phyloP scores from a whole-genome alignment of 2,113 vertebrate species.

The Tichodroma muraria region DNA sequence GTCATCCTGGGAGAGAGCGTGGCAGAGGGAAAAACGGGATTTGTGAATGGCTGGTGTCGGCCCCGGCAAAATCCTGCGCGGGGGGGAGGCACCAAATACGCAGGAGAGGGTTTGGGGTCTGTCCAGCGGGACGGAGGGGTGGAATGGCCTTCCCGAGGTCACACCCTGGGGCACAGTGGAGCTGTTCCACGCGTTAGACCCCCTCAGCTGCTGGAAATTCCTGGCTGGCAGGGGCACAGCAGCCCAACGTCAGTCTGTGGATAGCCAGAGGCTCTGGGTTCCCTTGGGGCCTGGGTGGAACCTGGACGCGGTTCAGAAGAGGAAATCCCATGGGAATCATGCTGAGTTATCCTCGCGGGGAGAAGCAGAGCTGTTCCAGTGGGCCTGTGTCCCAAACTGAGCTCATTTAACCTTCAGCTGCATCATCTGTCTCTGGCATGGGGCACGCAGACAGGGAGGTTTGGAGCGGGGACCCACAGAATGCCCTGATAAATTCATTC shows the following conservation, averaged over 20 bases:
- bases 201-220: not conserved
- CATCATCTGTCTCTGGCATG: not conserved
- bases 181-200: rapidly evolving
- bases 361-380: not conserved
- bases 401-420: not conserved
- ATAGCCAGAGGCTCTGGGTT: not conserved
- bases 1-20: conserved; percentile 79
- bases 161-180: rapidly evolving
- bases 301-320: not conserved
- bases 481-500: too few relatives aligned
- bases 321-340: rapidly evolving
- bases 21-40: not conserved
- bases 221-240: not conserved
- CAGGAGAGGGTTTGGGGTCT: not conserved
- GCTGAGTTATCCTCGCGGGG: not conserved
- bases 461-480: not conserved
- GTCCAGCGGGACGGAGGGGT: not conserved
- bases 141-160: not conserved
- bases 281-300: not conserved
- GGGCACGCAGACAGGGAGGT: rapidly evolving
- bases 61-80: not conserved
- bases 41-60: rapidly evolving
- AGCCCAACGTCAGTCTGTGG: rapidly evolving
- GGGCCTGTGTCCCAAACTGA: not conserved
- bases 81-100: not conserved